Evolutionary conservation across 2,113 vertebrate species (phyloP).

Genomic region (Micronycteris hirsuta): DNA sequence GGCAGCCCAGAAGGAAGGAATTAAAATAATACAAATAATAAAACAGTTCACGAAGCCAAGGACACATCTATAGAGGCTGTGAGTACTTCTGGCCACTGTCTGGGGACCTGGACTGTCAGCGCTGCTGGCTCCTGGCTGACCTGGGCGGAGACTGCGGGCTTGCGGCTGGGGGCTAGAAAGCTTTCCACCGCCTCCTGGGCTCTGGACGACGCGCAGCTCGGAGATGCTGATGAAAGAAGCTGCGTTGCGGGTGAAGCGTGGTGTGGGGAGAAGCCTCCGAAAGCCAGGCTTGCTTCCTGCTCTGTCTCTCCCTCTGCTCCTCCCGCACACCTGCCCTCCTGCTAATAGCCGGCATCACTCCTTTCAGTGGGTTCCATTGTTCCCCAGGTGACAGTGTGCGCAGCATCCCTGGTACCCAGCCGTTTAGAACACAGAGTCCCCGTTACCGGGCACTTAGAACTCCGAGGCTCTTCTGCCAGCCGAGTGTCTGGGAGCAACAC

Average conservation of each 20-base stretch:
- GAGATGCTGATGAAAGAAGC: constrained; percentile 4
- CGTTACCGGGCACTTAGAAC: not conserved
- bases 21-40: constrained; percentile 66
- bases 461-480: not conserved
- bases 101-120: not conserved
- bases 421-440: not conserved
- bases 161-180: not conserved
- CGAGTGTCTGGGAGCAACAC: not conserved
- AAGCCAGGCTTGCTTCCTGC: not conserved
- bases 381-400: not conserved
- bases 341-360: not conserved
- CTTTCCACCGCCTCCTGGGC: not conserved
- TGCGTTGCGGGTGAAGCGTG: not conserved
- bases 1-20: constrained; percentile 48
- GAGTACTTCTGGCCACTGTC: not conserved
- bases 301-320: not conserved
- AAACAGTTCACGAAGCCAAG: not conserved
- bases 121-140: not conserved
- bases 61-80: not conserved
- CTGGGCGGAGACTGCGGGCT: accelerated
- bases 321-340: not conserved
- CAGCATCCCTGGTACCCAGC: not conserved
- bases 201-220: not conserved
- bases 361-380: not conserved
- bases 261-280: not conserved